These are phyloP conservation scores for Montipora efflorescens DNA, from an alignment of 64 coral and sea anemone species.

Conservation along the genomic window DNA sequence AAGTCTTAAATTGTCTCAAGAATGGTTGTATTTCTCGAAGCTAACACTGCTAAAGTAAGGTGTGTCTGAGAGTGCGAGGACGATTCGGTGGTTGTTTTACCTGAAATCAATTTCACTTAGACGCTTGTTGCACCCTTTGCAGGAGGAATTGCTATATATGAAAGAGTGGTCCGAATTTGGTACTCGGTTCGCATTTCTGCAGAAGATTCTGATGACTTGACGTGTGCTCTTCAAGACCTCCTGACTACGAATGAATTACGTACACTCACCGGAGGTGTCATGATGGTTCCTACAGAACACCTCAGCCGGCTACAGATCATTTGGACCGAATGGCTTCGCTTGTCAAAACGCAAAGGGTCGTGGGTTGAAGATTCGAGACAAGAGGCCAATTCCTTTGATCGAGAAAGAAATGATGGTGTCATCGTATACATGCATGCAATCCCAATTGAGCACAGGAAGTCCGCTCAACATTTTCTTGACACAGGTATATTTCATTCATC, in stretches of 20 bases:
- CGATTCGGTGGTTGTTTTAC: not conserved
- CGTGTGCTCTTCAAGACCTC: conserved; percentile 44
- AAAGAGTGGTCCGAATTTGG: conserved; percentile 52
- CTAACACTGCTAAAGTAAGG: not conserved
- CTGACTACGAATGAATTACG: not conserved
- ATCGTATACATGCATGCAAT: conserved; percentile 10
- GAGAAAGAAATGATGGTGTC: not conserved
- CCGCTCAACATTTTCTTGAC: conserved; percentile 18
- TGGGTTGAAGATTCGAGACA: not conserved
- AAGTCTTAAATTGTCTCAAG: too few relatives aligned
- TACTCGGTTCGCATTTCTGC: conserved; percentile 43
- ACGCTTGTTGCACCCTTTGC: not conserved
- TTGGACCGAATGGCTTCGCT: conserved; percentile 43
- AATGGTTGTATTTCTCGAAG: not conserved
- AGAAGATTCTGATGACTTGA: conserved; percentile 11
- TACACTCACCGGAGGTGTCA: not conserved
- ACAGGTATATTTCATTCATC: not conserved
- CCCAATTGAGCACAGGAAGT: conserved; percentile 19
- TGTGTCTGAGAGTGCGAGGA: not conserved
- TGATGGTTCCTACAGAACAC: conserved; percentile 10
- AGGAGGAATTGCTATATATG: conserved; percentile 22
- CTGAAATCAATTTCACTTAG: not conserved
- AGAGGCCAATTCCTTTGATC: not conserved
- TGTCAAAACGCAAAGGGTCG: not conserved
- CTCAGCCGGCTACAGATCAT: conserved; percentile 13